phyloP scores from a whole-genome alignment of 2,888 invertebrate species.

The Hirtodrosophila trivittata region DNA sequence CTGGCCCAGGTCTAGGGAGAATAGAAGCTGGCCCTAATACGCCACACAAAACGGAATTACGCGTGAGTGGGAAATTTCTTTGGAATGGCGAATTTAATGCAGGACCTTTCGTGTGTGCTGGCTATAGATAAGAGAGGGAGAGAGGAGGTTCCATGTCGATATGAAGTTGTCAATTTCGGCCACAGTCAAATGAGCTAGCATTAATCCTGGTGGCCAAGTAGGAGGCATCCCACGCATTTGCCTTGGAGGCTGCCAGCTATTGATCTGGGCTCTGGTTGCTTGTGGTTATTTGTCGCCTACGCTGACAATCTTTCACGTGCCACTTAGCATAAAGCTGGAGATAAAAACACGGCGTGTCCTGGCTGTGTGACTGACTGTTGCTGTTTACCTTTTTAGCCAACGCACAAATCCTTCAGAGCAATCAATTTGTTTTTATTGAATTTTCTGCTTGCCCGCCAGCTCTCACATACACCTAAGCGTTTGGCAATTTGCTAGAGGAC shows the following conservation, averaged over 20 bases:
- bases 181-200: constrained; percentile 64
- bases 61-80: constrained; percentile 44
- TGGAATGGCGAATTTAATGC: constrained; percentile 31
- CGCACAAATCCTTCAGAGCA: constrained; percentile 68
- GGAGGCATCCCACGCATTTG: constrained; percentile 31
- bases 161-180: constrained; percentile 62
- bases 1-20: constrained; percentile 17
- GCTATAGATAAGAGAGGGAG: not conserved
- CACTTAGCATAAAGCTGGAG: constrained; percentile 63
- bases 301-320: constrained; percentile 64
- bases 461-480: constrained; percentile 24
- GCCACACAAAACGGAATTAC: constrained; percentile 46
- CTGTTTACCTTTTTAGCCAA: constrained; percentile 65
- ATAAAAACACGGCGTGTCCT: constrained; percentile 25
- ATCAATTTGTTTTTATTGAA: constrained; percentile 79
- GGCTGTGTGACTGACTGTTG: constrained; percentile 4
- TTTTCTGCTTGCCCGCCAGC: constrained; percentile 45
- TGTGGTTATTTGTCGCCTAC: constrained; percentile 53
- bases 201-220: constrained; percentile 54
- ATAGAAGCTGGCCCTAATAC: constrained; percentile 20
- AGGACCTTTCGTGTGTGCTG: constrained; percentile 13
- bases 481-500: constrained; percentile 60
- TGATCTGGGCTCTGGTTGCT: constrained; percentile 28
- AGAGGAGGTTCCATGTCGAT: constrained; percentile 28
- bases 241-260: constrained; percentile 13